Base-by-base conservation (phyloP, 1,140 invertebrate species). In the Calliopsis andreniformis region DNA sequence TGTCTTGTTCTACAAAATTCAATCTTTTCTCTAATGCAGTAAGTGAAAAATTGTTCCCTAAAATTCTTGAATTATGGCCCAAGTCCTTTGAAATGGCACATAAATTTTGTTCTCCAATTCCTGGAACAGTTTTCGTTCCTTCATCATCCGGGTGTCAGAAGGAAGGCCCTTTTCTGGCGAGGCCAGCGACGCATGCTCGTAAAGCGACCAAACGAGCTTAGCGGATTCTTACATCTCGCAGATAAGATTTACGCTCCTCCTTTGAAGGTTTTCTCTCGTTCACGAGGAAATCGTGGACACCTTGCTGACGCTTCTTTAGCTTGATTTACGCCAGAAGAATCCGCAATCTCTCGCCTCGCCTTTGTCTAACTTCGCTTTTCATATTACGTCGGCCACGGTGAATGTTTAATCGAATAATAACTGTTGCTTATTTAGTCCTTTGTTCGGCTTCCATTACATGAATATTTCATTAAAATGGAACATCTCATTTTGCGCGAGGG, bases 191-290 rank as follows among this genome's bases (percentile, higher is more conserved):
- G 43, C 55, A 5, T 8, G 56, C 30, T 71, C 58, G 25, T 63
- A 53, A 72, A 63, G 61, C 69, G 32, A 2, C 23, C 45, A 63
- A 49, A n/a, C 59, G 45, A 23, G 58, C 58, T 72, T 53, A 63
- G 58, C 35, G 20, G 30, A 62, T 53, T 62, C 58, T 53, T 72
- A 61, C 58, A 72, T 63, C 47, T 42, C 23, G 18, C 14, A 3
- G 69, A 53, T 63, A 51, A 51, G 69, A 72, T 72, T 72, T 72
- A 72, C 59, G 58, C 4, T 25, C 53, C 23, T 12, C 58, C 69
- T 72, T 72, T 72, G 69, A 72, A 42, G 69, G 32, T 42, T 63
- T 72, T 30, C 58, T 25, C 49, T 35, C 25, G 20, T 4, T 23
- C 43, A 32, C 8, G 56, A 61, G 30, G 68, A 61, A 51, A 62